Evolutionary conservation across 2,113 vertebrate species (phyloP).

Genomic region (Tyto alba): DNA sequence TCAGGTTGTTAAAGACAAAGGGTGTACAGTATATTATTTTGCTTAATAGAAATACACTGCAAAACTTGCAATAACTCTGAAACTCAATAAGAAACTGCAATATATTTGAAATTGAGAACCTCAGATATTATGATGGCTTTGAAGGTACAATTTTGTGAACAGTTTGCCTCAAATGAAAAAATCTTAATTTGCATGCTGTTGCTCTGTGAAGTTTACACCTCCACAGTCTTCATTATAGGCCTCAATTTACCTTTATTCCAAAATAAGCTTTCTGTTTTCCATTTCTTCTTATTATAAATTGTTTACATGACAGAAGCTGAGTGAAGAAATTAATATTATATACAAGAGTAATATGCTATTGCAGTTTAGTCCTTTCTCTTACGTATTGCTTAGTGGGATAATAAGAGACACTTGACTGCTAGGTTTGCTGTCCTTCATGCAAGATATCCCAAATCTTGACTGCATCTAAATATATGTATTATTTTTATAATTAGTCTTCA

Average conservation of each 20-base stretch:
- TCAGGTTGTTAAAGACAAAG: neutral
- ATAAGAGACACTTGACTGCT: neutral
- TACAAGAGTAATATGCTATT: neutral
- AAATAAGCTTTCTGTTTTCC: neutral
- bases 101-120: neutral
- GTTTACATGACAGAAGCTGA: neutral
- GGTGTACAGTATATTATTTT: neutral
- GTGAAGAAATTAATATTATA: neutral
- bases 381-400: neutral
- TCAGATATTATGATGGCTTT: neutral
- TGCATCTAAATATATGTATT: neutral
- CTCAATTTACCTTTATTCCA: neutral
- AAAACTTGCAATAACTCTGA: neutral
- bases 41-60: neutral
- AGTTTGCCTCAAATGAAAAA: neutral
- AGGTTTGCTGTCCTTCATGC: neutral
- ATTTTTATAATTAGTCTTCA: neutral
- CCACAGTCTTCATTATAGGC: neutral
- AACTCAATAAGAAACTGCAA: neutral
- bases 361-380: neutral
- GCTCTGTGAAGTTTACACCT: neutral
- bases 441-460: neutral
- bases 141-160: neutral
- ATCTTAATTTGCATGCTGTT: neutral
- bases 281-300: neutral